Evolutionary conservation across 2,888 invertebrate genomes (phyloP), one percentile per base, ranked within the genome.

Genomic region (Chymomyza caudatula): DNA sequence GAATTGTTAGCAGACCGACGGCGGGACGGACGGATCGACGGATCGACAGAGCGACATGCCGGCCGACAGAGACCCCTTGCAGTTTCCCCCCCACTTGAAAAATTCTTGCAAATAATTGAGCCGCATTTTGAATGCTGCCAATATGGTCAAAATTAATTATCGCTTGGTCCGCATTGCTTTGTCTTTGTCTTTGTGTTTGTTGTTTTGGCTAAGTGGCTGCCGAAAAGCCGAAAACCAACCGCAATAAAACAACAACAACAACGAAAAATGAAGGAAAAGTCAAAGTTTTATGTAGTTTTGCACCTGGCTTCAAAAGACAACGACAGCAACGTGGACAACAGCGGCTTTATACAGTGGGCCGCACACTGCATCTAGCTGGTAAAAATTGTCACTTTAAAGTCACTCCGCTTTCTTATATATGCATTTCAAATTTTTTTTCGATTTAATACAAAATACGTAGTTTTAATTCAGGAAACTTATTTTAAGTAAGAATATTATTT

Each of bases 131-230:
- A 51, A 47, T 20, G 19, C 19, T 17, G 51, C 51, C 51, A 51
- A 63, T 71, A 66, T 76, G 76, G 60, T 73, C 74, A 73, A 81
- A 78, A 83, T 80, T 83, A 83, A 83, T 81, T 80, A 81, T 83
- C 80, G 78, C 71, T 64, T 65, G 76, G 68, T 68, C 74, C 68
- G 68, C 71, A 62, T 67, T 65, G 71, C 71, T 57, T 79, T 37
- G 29, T 37, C 8, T 47, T 47, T 47, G 43, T 15, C 43, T 5
- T 43, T 43, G 47, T 47, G n/a, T 47, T 37, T 37, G 29, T 37
- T n/a, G n/a, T 11, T 37, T 37, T 37, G 29, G 29, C 29, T 83
- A 80, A 83, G 80, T 83, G 80, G 80, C 80, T 77, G 80, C 83
- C 83, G 80, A 80, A 77, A 80, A 68, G 62, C 56, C 64, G 25